Conservation (phyloP, 2,797 vertebrate species). For the Argyrosomus regius region DNA sequence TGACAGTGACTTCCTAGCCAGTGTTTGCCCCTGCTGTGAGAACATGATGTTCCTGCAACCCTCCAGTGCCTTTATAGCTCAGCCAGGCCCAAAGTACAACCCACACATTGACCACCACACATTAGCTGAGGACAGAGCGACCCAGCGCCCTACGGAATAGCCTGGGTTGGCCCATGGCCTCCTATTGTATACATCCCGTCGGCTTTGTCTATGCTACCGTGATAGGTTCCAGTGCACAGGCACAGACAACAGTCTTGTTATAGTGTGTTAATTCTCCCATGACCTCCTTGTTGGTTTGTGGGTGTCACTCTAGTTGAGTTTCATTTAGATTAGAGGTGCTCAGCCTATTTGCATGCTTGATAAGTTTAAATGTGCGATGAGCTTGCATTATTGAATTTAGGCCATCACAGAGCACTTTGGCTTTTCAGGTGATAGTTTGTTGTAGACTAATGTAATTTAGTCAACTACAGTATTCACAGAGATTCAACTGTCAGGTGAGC, state of each 20-base stretch:
- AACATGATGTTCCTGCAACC: conserved; percentile 73
- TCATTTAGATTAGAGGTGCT: conserved; percentile 64
- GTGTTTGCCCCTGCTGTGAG: conserved; percentile 61
- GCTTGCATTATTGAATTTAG: conserved; percentile 28
- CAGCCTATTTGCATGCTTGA: conserved; percentile 47
- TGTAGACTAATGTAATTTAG: background rate
- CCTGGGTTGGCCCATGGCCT: conserved; percentile 70
- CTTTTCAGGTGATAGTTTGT: background rate
- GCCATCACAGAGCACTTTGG: background rate
- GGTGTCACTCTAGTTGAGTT: conserved; percentile 66
- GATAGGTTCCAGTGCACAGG: conserved; percentile 80
- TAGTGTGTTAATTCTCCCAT: conserved; percentile 78
- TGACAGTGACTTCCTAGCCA: conserved; percentile 59
- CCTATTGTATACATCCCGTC: conserved; percentile 83
- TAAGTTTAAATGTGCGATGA: conserved; percentile 43
- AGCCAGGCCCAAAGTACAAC: conserved; percentile 61
- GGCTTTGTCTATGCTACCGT: conserved; percentile 79
- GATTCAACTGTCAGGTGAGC: background rate
- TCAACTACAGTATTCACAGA: background rate
- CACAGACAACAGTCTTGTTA: conserved; percentile 80
- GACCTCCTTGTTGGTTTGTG: conserved; percentile 71
- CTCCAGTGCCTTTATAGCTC: conserved; percentile 65
- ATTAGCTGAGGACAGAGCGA: conserved; percentile 63
- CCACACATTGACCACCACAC: conserved; percentile 68
- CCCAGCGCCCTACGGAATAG: conserved; percentile 61